A percentile compares a stretch with the other conserved stretches of the same genome.
Evolutionary conservation across 1,140 invertebrate species (phyloP).

Genomic region (Riptortus pedestris): DNA sequence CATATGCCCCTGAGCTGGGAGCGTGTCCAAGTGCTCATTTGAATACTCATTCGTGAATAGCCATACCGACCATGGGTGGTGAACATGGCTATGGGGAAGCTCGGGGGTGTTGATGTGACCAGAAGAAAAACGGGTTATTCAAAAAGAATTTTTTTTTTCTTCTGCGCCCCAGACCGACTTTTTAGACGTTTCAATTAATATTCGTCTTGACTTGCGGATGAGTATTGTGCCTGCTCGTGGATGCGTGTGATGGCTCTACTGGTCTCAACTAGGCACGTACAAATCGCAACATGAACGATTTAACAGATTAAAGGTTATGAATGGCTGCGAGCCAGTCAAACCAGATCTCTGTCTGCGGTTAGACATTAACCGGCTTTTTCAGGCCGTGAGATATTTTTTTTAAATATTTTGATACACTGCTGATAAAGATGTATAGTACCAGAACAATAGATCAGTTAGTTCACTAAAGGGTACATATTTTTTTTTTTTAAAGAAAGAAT

Average conservation of each 20-base stretch:
- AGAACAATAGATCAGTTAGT: no score
- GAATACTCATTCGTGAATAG: no score
- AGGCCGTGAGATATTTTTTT: background rate
- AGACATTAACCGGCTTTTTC: background rate
- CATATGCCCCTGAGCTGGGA: no score
- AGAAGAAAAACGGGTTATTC: no score
- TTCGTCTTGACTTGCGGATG: background rate
- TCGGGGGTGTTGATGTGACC: no score
- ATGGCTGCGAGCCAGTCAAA: background rate
- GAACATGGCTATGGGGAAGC: no score
- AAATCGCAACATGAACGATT: background rate
- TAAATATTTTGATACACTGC: background rate
- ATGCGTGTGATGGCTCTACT: background rate
- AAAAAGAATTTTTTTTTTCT: no score
- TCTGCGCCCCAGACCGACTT: no score
- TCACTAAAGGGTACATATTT: no score
- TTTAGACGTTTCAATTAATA: background rate
- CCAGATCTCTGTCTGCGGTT: background rate
- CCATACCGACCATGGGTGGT: no score
- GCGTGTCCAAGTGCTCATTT: background rate
- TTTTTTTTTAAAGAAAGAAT: no score
- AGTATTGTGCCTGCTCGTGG: background rate
- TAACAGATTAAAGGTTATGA: background rate
- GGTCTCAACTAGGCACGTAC: background rate
- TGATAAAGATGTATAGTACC: no score